These are phyloP conservation scores for Papilio gigon DNA, from an alignment of 2,888 invertebrate species.

Conservation along the genomic window DNA sequence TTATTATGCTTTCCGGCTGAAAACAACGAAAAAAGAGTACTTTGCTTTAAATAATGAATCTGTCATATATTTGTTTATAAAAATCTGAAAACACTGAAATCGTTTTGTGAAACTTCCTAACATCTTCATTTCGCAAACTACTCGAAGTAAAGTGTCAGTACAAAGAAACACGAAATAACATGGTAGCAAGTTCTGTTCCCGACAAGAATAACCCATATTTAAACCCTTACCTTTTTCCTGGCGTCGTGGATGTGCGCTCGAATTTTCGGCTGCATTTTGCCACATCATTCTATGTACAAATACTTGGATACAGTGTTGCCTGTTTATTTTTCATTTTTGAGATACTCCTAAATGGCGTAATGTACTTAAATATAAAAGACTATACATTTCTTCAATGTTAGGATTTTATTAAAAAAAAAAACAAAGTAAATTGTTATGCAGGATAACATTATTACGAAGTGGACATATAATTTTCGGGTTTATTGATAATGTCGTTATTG, in stretches of 20 bases:
- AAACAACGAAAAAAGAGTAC: too few species aligned
- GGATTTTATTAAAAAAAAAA: too few species aligned
- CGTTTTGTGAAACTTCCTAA: neutral
- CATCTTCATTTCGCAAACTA: conserved; percentile 14
- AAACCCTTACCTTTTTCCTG: conserved; percentile 17
- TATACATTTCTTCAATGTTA: too few species aligned
- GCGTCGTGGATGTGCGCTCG: conserved; percentile 1
- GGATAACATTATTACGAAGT: too few species aligned
- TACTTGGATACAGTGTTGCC: neutral
- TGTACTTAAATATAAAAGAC: too few species aligned
- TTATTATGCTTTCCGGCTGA: too few species aligned
- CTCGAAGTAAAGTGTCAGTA: conserved; percentile 11
- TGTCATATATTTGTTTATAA: neutral
- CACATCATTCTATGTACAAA: neutral
- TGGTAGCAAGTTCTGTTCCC: conserved; percentile 10
- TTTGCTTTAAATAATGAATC: too few species aligned
- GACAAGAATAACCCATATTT: conserved; percentile 28
- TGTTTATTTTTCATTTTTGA: neutral
- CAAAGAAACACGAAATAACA: conserved; percentile 14
- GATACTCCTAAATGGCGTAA: too few species aligned
- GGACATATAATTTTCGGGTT: too few species aligned
- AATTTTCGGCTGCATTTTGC: neutral
- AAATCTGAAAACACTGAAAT: neutral
- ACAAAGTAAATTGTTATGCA: too few species aligned
- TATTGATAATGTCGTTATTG: too few species aligned